Evolutionary conservation across 2,888 invertebrate genomes (phyloP).

Genomic region (Macropis europaea): DNA sequence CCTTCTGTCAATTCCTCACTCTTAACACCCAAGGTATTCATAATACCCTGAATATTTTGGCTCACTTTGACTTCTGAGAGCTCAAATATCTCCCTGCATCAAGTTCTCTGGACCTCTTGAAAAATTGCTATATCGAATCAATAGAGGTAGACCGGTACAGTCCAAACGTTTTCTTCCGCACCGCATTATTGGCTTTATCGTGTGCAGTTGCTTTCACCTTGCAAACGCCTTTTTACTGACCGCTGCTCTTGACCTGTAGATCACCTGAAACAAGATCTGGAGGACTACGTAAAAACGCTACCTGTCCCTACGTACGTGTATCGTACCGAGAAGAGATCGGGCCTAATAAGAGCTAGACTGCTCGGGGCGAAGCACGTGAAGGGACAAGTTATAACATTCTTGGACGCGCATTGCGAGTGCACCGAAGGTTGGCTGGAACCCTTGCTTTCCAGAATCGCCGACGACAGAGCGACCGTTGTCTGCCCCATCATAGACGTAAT

Average conservation of each 20-base stretch:
- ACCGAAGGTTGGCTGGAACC: slow-evolving; percentile 99
- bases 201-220: not conserved
- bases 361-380: slow-evolving; percentile 95
- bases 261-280: slow-evolving; percentile 92
- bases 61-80: too few relatives aligned
- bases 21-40: too few relatives aligned
- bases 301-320: slow-evolving; percentile 93
- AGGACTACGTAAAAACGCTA: slow-evolving; percentile 92
- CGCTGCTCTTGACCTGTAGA: slow-evolving; percentile 81
- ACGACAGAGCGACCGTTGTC: slow-evolving; percentile 95
- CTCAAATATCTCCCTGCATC: too few relatives aligned
- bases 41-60: too few relatives aligned
- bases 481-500: slow-evolving; percentile 99
- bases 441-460: slow-evolving; percentile 92
- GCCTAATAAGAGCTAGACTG: slow-evolving; percentile 96
- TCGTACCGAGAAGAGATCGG: slow-evolving; percentile 95
- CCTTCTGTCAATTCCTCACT: too few relatives aligned
- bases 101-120: too few relatives aligned
- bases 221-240: too few relatives aligned
- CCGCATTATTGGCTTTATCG: too few relatives aligned
- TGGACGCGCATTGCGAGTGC: slow-evolving; percentile 99
- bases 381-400: slow-evolving; percentile 96
- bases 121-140: too few relatives aligned
- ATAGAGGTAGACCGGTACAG: too few relatives aligned
- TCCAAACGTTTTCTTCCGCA: too few relatives aligned